A percentile compares a stretch with the other conserved stretches of the same genome.
These are phyloP conservation scores for Ptychochromis oligacanthus DNA, from an alignment of 2,113 vertebrate genomes.

Conservation along the genomic window DNA sequence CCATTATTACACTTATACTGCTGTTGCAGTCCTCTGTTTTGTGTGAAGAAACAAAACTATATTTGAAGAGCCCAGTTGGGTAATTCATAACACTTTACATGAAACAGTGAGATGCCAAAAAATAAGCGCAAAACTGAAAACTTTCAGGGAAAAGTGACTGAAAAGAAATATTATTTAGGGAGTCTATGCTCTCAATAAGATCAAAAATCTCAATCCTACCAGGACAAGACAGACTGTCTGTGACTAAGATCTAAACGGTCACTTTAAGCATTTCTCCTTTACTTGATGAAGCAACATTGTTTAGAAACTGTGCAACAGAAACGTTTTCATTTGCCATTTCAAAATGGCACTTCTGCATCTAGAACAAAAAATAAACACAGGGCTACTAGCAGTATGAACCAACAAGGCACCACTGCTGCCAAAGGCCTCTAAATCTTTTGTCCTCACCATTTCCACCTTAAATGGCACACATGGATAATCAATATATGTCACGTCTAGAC, in stretches of 20 bases:
- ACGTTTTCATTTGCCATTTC: background rate
- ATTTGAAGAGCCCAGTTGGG: background rate
- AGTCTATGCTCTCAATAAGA: too few species aligned
- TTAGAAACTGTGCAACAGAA: background rate
- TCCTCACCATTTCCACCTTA: conserved; percentile 29
- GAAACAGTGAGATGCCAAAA: background rate
- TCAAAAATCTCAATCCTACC: background rate
- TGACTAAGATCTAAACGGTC: background rate
- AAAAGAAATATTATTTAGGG: too few species aligned
- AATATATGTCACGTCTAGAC: background rate
- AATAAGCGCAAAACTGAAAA: background rate
- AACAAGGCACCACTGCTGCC: background rate
- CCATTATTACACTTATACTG: background rate
- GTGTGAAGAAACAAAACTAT: background rate
- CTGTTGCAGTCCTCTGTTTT: background rate
- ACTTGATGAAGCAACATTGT: background rate
- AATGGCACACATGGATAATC: conserved; percentile 33
- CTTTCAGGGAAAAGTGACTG: background rate
- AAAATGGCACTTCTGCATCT: conserved; percentile 4
- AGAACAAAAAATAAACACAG: background rate
- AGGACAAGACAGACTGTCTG: background rate
- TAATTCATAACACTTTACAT: background rate
- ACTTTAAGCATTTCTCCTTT: background rate
- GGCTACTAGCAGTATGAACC: background rate
- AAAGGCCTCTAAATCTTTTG: background rate